These are phyloP conservation scores for Callosobruchus maculatus DNA, from an alignment of 2,888 invertebrate species.

Conservation along the genomic window DNA sequence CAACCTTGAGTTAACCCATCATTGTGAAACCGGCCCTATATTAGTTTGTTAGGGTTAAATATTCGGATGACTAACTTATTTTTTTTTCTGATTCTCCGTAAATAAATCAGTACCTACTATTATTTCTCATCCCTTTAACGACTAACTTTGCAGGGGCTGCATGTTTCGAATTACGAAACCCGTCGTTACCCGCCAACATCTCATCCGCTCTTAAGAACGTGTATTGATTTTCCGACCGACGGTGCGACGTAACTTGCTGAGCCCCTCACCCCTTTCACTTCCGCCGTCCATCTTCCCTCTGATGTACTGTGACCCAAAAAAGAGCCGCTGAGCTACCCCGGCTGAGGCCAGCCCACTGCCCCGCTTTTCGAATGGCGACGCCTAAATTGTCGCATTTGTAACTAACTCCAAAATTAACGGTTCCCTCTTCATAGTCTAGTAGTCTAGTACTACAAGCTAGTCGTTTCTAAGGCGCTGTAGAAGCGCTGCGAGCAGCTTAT, in stretches of 20 bases:
- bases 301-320: neutral
- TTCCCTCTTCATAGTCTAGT: neutral
- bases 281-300: neutral
- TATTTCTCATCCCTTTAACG: too few relatives aligned
- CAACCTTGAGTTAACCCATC: too few relatives aligned
- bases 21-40: too few relatives aligned
- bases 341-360: neutral
- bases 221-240: neutral
- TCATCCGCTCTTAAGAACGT: neutral
- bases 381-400: neutral
- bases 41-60: too few relatives aligned
- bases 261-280: neutral
- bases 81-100: too few relatives aligned
- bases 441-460: neutral
- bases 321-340: neutral
- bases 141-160: too few relatives aligned
- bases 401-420: neutral
- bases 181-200: neutral
- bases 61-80: too few relatives aligned
- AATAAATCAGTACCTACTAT: too few relatives aligned
- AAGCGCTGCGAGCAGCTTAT: too few relatives aligned
- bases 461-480: too few relatives aligned
- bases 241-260: neutral
- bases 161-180: neutral
- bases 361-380: neutral